Percentiles rank a stretch among this genome's conserved stretches.
These are phyloP conservation scores for Dromiciops gliroides DNA, from an alignment of 2,113 vertebrate species.

Conservation along the genomic window DNA sequence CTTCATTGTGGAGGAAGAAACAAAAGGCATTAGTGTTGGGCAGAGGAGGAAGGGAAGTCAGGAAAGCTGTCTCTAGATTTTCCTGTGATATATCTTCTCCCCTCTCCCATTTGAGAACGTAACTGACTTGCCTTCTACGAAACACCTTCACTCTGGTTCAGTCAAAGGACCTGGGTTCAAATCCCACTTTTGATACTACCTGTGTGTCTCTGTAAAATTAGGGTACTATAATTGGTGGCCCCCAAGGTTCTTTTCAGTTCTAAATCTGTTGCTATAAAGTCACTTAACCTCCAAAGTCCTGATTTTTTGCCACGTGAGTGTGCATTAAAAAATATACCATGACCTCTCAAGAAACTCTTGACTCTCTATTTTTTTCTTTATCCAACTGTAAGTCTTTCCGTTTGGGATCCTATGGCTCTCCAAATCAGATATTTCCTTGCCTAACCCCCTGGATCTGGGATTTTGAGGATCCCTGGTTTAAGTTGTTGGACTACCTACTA, in stretches of 20 bases:
- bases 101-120: neutral
- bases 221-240: too few relatives aligned
- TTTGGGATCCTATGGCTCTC: too few relatives aligned
- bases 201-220: neutral
- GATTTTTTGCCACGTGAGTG: neutral
- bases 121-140: neutral
- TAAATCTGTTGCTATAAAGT: neutral
- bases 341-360: neutral
- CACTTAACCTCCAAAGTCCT: neutral
- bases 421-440: too few relatives aligned
- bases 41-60: neutral
- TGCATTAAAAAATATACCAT: too few relatives aligned
- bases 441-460: neutral
- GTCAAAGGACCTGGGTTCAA: neutral
- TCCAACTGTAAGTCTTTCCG: too few relatives aligned
- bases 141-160: neutral
- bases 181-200: neutral
- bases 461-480: neutral
- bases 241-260: neutral
- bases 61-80: neutral
- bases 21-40: constrained; percentile 5
- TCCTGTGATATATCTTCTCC: neutral
- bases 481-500: neutral
- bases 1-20: neutral
- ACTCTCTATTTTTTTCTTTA: neutral